Conservation (phyloP, 2,888 invertebrate genomes). For the Escarpia spicata region DNA sequence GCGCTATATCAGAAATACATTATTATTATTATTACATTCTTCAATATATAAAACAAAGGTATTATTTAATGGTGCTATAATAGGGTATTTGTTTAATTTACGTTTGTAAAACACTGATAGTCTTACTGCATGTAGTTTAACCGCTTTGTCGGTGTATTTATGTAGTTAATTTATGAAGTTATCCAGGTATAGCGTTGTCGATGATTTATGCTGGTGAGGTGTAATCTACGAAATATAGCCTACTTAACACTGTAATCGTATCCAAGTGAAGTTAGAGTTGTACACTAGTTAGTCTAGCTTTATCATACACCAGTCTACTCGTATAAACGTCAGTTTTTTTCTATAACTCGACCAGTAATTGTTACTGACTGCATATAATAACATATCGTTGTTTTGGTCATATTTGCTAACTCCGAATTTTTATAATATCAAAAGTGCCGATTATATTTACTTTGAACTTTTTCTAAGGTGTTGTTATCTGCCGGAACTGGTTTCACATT, state of each 20-base stretch:
- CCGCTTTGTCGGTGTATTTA: background rate
- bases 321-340: background rate
- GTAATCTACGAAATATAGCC: background rate
- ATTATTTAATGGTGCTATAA: background rate
- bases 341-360: too few relatives aligned
- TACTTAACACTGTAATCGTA: background rate
- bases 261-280: background rate
- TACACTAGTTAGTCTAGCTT: background rate
- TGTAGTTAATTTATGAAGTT: background rate
- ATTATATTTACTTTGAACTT: background rate
- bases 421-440: background rate
- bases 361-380: background rate
- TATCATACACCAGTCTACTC: background rate
- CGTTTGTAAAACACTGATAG: background rate
- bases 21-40: background rate
- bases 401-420: background rate
- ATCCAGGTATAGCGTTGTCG: background rate
- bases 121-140: too few relatives aligned
- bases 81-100: background rate
- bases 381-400: background rate
- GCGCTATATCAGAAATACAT: too few relatives aligned
- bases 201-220: background rate
- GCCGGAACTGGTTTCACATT: background rate
- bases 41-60: background rate
- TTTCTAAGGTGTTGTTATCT: background rate